Base-by-base conservation (phyloP, 92 coral and sea anemone genomes). In the Anthopleura xanthogrammica region DNA sequence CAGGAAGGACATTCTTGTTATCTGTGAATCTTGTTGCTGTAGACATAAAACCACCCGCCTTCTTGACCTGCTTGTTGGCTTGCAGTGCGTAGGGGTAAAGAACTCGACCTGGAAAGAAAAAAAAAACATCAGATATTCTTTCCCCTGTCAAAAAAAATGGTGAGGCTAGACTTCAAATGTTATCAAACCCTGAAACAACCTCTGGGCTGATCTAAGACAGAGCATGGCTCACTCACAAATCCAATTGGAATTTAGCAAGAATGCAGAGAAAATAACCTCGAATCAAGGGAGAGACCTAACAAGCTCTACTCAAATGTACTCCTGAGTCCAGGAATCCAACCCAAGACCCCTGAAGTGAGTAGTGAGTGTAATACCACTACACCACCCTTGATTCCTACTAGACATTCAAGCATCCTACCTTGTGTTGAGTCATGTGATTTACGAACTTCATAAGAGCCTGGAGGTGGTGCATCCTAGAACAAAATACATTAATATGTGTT, bases 401-500 rank as follows among this genome's bases (percentile, higher is more conserved):
- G 6, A 46, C 5, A 46, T 9, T 46, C 5, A 46, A 46, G 36
- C 70, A 23, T 58, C 66, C 52, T 75, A 92, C 99, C 99, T 91
- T 97, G 99, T 2, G 99, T 97, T 23, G 89, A 64, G 81, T 97
- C 99, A 72, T 87, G 90, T 0, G 99, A 97, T 57, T 89, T 90
- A 40, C 92, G 52, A 54, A 97, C 97, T 77, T 97, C 99, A 57
- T 97, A 97, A 12, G 98, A 92, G 8, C 99, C 99, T 60, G 99
- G 99, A 17, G 99, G 99, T 19, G 99, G 99, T 43, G 88, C 89
- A 60, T 97, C 99, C 99, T 97, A 78, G n/a, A 23, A 65, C 10
- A 29, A 73, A 83, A 70, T 1, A 60, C 46, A 55, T 60, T 80
- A 41, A 60, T 19, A 17, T 6, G 2, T 43, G 40, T 56, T 43